These are phyloP conservation scores for Oreamnos americanus DNA, from an alignment of 2,113 vertebrate species.

Conservation along the genomic window DNA sequence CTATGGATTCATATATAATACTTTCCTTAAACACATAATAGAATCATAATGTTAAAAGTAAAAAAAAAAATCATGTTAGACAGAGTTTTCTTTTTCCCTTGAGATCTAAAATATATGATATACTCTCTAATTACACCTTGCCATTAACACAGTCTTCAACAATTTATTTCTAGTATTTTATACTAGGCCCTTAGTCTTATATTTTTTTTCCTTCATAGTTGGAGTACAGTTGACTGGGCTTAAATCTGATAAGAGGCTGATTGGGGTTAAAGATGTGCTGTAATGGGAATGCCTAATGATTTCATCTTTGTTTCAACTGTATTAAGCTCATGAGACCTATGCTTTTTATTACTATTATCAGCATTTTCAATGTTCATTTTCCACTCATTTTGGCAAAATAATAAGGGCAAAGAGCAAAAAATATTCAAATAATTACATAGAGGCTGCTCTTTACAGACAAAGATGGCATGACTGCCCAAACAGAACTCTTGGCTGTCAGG, in stretches of 20 bases:
- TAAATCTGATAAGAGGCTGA: slow-evolving; percentile 53
- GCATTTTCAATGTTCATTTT: slow-evolving; percentile 59
- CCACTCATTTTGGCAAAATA: slow-evolving; percentile 65
- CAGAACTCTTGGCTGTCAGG: slow-evolving; percentile 77
- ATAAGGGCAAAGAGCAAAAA: slow-evolving; percentile 75
- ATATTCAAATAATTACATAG: slow-evolving; percentile 68
- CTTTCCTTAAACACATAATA: neutral
- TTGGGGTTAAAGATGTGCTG: slow-evolving; percentile 57
- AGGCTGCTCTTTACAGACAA: slow-evolving; percentile 70
- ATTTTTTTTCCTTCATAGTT: slow-evolving; percentile 29
- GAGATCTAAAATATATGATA: slow-evolving; percentile 42
- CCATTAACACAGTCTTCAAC: slow-evolving; percentile 52
- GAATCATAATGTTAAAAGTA: neutral
- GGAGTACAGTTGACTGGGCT: slow-evolving; percentile 58
- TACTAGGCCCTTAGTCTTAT: slow-evolving; percentile 22
- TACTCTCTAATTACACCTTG: slow-evolving; percentile 59
- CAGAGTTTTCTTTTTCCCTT: slow-evolving; percentile 6
- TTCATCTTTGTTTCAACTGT: slow-evolving; percentile 62
- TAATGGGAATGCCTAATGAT: slow-evolving; percentile 48
- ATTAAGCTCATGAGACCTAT: slow-evolving; percentile 54
- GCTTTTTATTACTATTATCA: slow-evolving; percentile 59
- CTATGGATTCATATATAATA: neutral
- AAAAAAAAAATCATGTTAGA: neutral
- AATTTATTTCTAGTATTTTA: slow-evolving; percentile 55
- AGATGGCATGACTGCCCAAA: slow-evolving; percentile 75